Base-by-base conservation (phyloP, 2,797 vertebrate genomes). In the Ptychadena robeensis region DNA sequence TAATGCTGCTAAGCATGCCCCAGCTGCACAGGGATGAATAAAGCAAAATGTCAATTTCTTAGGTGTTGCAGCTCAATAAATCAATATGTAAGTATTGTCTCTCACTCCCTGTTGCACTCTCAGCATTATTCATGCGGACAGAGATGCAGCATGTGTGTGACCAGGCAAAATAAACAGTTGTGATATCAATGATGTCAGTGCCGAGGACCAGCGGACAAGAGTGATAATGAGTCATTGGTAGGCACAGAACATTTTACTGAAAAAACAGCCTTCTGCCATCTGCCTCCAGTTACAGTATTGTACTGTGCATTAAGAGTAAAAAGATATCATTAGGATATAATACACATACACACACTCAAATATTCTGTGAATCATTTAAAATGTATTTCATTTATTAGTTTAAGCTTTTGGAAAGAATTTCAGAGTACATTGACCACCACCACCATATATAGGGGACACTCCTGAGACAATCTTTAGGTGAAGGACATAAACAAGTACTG, bases 101-200 rank as follows among this genome's bases (percentile, higher is more conserved):
- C 57, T 80, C 57, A 64, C 61, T 72, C 79, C 68, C 35, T 65
- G 59, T 40, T 80, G 35, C 68, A 66, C 74, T 22, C n/a, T 72
- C 69, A 80, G 68, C 79, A 72, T 64, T 72, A 72, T 69, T 82
- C 32, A 82, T 75, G 35, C 30, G 48, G 63, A 74, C 32, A 57
- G 44, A 67, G 71, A 66, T 59, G 44, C 31, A 11, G 15, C 25
- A 37, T 27, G 64, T 75, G 64, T 75, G 73, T 76, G 80, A 75
- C 65, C 32, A 61, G 63, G 48, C 48, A 82, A 75, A 61, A 76
- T 59, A 68, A 82, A 37, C 27, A 82, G 65, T 48, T 57, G 70
- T 38, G 53, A 61, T 75, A 82, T 59, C 48, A 28, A 34, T 82
- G 73, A 69, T 40, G 48, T 53, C 63, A 82, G 25, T 65, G 68